Evolutionary conservation across 2,797 vertebrate species (phyloP).

Genomic region (Microctenopoma stevenorrisi): DNA sequence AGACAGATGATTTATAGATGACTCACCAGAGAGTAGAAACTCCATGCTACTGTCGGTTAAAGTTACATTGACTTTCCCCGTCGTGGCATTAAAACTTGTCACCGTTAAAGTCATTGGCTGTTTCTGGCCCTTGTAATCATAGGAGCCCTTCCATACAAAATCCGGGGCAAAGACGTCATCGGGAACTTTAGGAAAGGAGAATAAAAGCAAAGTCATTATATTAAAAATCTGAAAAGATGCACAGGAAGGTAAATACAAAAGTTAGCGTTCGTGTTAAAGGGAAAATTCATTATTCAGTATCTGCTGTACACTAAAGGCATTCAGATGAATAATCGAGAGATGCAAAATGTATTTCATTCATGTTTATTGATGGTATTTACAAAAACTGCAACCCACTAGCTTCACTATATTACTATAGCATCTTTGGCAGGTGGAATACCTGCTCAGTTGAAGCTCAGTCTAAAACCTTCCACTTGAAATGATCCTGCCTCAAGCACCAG

Average conservation of each 20-base stretch:
- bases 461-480: too few relatives aligned
- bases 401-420: too few relatives aligned
- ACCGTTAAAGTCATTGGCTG: constrained; percentile 94
- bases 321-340: too few relatives aligned
- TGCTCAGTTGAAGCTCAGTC: too few relatives aligned
- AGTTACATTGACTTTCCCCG: constrained; percentile 94
- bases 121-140: constrained; percentile 93
- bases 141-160: constrained; percentile 98
- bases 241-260: not conserved
- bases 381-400: too few relatives aligned
- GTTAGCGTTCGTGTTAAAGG: not conserved
- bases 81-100: constrained; percentile 91
- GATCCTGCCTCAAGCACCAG: too few relatives aligned
- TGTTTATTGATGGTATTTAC: too few relatives aligned
- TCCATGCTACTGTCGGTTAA: constrained; percentile 92
- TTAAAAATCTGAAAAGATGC: not conserved
- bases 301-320: too few relatives aligned
- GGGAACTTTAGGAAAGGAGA: constrained; percentile 85
- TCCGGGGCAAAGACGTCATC: constrained; percentile 94
- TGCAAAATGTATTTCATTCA: too few relatives aligned
- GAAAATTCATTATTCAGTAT: too few relatives aligned
- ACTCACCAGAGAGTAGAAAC: constrained; percentile 92
- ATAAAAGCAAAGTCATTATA: not conserved
- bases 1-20: constrained; percentile 72
- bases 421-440: too few relatives aligned